Conservation (phyloP, 1,140 invertebrate species). For the Atta texana region DNA sequence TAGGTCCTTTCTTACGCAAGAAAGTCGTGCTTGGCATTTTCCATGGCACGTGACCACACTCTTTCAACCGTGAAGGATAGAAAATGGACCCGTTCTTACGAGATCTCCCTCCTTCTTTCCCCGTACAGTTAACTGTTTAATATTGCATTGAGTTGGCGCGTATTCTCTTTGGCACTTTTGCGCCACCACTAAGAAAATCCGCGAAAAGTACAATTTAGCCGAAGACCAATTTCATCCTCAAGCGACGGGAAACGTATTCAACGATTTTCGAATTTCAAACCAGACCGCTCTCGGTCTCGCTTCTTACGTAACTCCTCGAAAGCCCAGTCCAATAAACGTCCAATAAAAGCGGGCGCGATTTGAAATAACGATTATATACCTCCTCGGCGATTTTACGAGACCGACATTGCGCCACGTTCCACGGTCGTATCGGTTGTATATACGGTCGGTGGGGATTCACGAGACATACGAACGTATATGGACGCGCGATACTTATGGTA, state of each 20-base stretch:
- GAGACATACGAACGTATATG: slow-evolving; percentile 38
- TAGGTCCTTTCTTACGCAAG: slow-evolving; percentile 66
- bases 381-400: slow-evolving; percentile 55
- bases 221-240: slow-evolving; percentile 32
- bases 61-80: slow-evolving; percentile 55
- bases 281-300: background rate
- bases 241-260: slow-evolving; percentile 42
- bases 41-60: slow-evolving; percentile 76
- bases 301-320: slow-evolving; percentile 40
- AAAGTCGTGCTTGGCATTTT: slow-evolving; percentile 76
- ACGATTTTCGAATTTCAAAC: slow-evolving; percentile 60
- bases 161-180: slow-evolving; percentile 67
- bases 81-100: slow-evolving; percentile 74
- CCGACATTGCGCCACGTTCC: slow-evolving; percentile 34
- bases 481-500: slow-evolving; percentile 8
- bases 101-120: background rate
- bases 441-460: slow-evolving; percentile 30
- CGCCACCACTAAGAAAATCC: slow-evolving; percentile 5
- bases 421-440: slow-evolving; percentile 33
- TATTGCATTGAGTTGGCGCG: slow-evolving; percentile 81
- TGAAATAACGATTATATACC: slow-evolving; percentile 64
- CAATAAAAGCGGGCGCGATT: slow-evolving; percentile 59
- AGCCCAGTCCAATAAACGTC: slow-evolving; percentile 56
- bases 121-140: slow-evolving; percentile 70
- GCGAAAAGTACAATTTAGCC: slow-evolving; percentile 44